Evolutionary conservation across 1,140 invertebrate genomes (phyloP).

Genomic region (Cyclargus thomasi): DNA sequence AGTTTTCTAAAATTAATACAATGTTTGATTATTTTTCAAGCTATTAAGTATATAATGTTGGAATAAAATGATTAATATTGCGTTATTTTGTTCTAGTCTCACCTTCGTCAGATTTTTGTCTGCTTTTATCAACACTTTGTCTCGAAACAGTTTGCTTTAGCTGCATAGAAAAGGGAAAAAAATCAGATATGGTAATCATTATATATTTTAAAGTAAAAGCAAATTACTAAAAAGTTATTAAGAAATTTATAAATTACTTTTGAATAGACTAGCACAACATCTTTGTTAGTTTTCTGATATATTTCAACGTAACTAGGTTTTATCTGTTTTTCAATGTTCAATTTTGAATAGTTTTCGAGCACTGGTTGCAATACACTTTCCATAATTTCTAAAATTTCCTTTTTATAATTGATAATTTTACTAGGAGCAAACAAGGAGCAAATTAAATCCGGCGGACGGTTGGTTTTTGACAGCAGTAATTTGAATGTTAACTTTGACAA

Average conservation of each 20-base stretch:
- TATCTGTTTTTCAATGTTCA: conserved; percentile 48
- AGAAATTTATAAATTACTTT: conserved; percentile 38
- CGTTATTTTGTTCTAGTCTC: background rate
- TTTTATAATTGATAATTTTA: no score
- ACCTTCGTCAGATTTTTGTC: conserved; percentile 24
- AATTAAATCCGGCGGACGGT: no score
- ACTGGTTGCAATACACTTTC: conserved; percentile 40
- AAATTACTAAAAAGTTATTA: background rate
- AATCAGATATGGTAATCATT: background rate
- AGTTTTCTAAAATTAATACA: background rate
- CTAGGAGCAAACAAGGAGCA: no score
- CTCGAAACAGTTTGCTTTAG: conserved; percentile 26
- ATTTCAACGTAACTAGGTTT: conserved; percentile 62
- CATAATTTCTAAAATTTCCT: conserved; percentile 29
- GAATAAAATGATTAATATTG: background rate
- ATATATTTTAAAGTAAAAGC: background rate
- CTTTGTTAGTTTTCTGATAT: conserved; percentile 48
- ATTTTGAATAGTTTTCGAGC: conserved; percentile 46
- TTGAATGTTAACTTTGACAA: no score
- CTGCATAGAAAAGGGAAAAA: conserved; percentile 26
- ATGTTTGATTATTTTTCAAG: background rate
- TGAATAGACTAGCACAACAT: conserved; percentile 52
- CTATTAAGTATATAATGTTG: background rate
- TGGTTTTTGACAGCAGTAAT: no score
- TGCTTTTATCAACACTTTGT: conserved; percentile 18